phyloP scores from a whole-genome alignment of 2,797 vertebrate species.

The Diplodus sargus region DNA sequence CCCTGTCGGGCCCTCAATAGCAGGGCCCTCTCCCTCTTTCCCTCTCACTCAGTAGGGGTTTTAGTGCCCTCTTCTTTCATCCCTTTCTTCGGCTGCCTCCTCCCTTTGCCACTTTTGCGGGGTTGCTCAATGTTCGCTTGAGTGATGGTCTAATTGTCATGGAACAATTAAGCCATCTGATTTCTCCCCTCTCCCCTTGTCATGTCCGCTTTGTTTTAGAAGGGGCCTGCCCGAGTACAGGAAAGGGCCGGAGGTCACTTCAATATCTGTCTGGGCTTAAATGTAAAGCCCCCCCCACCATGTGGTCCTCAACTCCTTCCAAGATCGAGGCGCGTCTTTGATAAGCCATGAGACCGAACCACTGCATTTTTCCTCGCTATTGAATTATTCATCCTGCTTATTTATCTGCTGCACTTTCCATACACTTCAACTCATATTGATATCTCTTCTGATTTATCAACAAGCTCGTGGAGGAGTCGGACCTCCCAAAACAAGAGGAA shows the following conservation, averaged over 20 bases:
- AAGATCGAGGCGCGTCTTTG: neutral
- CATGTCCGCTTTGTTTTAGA: conserved; percentile 79
- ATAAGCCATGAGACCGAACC: conserved; percentile 19
- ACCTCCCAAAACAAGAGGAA: conserved; percentile 40
- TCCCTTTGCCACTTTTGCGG: conserved; percentile 81
- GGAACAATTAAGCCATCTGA: conserved; percentile 88
- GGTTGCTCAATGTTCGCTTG: conserved; percentile 82
- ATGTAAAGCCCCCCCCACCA: conserved; percentile 43
- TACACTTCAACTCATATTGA: neutral
- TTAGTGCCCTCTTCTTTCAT: conserved; percentile 86
- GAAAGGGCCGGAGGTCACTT: conserved; percentile 75
- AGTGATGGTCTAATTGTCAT: conserved; percentile 86
- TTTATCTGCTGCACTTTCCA: neutral
- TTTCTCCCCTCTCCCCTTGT: conserved; percentile 79
- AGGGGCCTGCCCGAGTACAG: conserved; percentile 68
- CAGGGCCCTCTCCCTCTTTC: conserved; percentile 76
- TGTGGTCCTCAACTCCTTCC: conserved; percentile 46
- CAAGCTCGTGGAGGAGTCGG: conserved; percentile 20
- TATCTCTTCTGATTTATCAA: conserved; percentile 8
- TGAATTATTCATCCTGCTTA: neutral
- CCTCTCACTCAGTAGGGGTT: conserved; percentile 85
- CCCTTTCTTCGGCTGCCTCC: conserved; percentile 79
- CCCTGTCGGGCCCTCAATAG: conserved; percentile 79
- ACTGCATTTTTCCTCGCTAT: neutral
- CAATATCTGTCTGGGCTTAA: conserved; percentile 76